phyloP scores from a whole-genome alignment of 2,113 vertebrate species.

The Jaculus jaculus region DNA sequence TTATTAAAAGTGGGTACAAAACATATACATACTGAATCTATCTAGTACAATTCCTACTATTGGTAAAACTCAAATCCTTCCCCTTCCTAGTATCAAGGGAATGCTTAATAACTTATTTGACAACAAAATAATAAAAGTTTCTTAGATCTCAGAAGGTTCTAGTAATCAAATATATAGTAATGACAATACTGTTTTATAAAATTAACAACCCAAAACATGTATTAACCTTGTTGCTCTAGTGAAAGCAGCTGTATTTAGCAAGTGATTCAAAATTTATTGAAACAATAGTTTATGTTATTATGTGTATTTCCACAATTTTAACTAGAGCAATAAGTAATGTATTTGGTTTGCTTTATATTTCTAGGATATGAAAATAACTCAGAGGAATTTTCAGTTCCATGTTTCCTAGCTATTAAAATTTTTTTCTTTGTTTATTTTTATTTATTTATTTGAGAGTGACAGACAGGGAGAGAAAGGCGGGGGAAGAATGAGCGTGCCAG shows the following conservation, averaged over 20 bases:
- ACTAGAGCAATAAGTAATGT: neutral
- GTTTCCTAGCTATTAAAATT: constrained; percentile 36
- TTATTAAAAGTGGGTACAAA: neutral
- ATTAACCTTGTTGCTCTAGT: neutral
- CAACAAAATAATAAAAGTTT: neutral
- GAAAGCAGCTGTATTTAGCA: neutral
- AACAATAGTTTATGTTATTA: neutral
- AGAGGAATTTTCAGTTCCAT: neutral
- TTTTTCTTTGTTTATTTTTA: no score
- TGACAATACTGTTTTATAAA: neutral
- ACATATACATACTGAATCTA: neutral
- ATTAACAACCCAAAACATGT: neutral
- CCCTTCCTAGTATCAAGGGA: neutral
- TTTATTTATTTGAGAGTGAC: no score
- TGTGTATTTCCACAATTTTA: neutral
- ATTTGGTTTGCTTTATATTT: constrained; percentile 38
- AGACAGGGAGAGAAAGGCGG: no score
- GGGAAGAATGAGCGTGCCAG: no score
- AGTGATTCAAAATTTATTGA: constrained; percentile 6
- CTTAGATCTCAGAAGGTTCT: neutral
- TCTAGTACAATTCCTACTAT: neutral
- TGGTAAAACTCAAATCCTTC: neutral
- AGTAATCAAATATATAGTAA: neutral
- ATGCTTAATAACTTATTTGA: neutral
- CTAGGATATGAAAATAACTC: constrained; percentile 46